Percentiles rank a stretch among this genome's conserved stretches.
Conservation (phyloP, 2,888 invertebrate species). For the Scaptomyza cyrtandrae region DNA sequence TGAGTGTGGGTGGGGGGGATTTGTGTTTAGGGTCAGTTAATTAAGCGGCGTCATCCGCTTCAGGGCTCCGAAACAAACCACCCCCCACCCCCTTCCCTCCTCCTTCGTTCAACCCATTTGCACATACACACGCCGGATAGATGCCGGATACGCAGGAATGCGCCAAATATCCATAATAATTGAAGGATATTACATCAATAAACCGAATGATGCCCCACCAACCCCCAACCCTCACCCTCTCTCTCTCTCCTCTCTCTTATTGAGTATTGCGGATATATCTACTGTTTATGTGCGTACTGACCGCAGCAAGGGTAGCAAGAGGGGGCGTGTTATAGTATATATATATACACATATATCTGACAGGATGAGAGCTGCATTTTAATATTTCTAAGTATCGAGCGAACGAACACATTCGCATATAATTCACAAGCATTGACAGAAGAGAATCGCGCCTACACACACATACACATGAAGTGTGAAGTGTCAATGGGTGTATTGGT, state of each 20-base stretch:
- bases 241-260: too few relatives aligned
- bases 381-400: conserved; percentile 79
- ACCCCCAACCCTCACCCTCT: too few relatives aligned
- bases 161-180: conserved; percentile 83
- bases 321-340: neutral
- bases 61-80: neutral
- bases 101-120: conserved; percentile 52
- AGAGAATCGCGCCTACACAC: conserved; percentile 49
- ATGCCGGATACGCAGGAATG: conserved; percentile 60
- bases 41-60: conserved; percentile 61
- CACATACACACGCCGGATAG: conserved; percentile 27
- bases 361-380: conserved; percentile 75
- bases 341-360: conserved; percentile 3
- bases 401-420: conserved; percentile 72
- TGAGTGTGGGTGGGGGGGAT: conserved; percentile 3
- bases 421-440: conserved; percentile 81
- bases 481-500: conserved; percentile 10
- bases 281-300: conserved; percentile 30
- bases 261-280: conserved; percentile 18
- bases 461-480: conserved; percentile 32
- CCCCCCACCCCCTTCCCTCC: neutral
- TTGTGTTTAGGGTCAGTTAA: conserved; percentile 68
- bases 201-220: conserved; percentile 53
- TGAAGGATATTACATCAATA: conserved; percentile 83
- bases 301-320: conserved; percentile 8